Evolutionary conservation across 2,888 invertebrate genomes (phyloP).

Genomic region (Gymnosoma rotundatum): DNA sequence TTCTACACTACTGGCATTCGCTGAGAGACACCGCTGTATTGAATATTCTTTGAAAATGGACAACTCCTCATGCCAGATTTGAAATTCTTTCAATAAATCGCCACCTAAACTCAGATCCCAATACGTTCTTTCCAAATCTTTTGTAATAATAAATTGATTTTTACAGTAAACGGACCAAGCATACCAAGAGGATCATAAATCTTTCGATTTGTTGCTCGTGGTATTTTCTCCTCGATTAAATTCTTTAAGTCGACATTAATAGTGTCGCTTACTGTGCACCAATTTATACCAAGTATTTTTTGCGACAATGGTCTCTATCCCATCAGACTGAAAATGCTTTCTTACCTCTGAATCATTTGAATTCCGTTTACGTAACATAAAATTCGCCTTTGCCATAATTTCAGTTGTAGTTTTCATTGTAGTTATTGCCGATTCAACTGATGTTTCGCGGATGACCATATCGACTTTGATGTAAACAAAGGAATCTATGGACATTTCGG

Average conservation of each 20-base stretch:
- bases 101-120: too few relatives aligned
- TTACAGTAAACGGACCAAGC: too few relatives aligned
- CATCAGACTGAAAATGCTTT: constrained; percentile 33
- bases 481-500: too few relatives aligned
- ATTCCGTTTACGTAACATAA: constrained; percentile 33
- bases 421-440: too few relatives aligned
- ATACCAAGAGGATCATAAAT: too few relatives aligned
- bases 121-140: too few relatives aligned
- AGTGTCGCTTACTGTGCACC: constrained; percentile 49
- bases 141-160: too few relatives aligned
- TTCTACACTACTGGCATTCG: constrained; percentile 1
- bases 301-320: too few relatives aligned
- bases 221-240: too few relatives aligned
- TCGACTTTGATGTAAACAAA: constrained; percentile 34
- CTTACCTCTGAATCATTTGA: constrained; percentile 34
- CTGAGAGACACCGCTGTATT: constrained; percentile 43
- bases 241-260: constrained; percentile 13
- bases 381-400: too few relatives aligned
- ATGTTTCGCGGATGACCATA: constrained; percentile 52
- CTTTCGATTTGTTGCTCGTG: too few relatives aligned
- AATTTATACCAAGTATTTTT: constrained; percentile 62
- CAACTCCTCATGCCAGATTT: constrained; percentile 39
- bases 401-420: too few relatives aligned
- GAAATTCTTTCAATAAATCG: constrained; percentile 1
- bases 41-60: constrained; percentile 23